Conservation (phyloP, 2,888 invertebrate genomes). For the Glyphotaelius pellucidus region DNA sequence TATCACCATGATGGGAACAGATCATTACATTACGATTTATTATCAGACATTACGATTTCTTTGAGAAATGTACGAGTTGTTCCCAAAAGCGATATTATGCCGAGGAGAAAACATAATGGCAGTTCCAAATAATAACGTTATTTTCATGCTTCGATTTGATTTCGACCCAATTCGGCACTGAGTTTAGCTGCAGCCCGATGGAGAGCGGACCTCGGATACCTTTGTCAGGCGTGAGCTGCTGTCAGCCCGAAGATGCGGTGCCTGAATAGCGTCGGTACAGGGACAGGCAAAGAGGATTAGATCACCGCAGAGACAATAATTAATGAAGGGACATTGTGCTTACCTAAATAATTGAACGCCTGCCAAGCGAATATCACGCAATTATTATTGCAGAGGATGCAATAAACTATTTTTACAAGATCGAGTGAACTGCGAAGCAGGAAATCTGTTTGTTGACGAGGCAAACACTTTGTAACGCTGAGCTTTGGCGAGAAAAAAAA, state of each 20-base stretch:
- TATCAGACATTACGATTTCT: too few relatives aligned
- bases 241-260: neutral
- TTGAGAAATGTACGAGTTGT: too few relatives aligned
- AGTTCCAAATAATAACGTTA: too few relatives aligned
- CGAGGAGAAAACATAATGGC: too few relatives aligned
- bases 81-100: too few relatives aligned
- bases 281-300: slow-evolving; percentile 6
- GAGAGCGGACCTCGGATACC: neutral
- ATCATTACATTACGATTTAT: too few relatives aligned
- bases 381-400: neutral
- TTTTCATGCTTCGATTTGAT: neutral
- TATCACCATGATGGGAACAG: too few relatives aligned
- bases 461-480: neutral
- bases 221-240: neutral
- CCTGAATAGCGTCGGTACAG: slow-evolving; percentile 5
- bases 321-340: slow-evolving; percentile 28
- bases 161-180: neutral
- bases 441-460: neutral
- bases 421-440: neutral
- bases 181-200: neutral
- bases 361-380: neutral
- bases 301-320: neutral
- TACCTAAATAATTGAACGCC: slow-evolving; percentile 6
- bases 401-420: neutral
- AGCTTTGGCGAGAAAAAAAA: too few relatives aligned